A percentile compares a stretch with the other conserved stretches of the same genome.
Evolutionary conservation across 1,140 invertebrate genomes (phyloP).

Genomic region (Cydia fagiglandana): DNA sequence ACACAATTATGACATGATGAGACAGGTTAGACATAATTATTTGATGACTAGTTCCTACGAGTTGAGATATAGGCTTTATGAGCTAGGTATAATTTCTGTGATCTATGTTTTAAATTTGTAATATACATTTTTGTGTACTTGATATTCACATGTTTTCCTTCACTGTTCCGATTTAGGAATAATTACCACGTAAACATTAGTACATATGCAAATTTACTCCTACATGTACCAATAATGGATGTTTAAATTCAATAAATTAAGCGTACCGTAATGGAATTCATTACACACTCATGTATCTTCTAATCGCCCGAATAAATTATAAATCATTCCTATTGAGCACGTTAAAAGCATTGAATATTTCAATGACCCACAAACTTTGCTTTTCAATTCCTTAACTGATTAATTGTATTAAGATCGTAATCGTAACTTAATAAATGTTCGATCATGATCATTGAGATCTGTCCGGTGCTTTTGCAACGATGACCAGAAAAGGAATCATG

Average conservation of each 20-base stretch:
- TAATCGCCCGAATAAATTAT: constrained; percentile 22
- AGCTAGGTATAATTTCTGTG: neutral
- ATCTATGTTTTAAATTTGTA: no score
- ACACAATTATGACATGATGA: constrained; percentile 17
- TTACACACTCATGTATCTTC: constrained; percentile 7
- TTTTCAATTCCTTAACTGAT: neutral
- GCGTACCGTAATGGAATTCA: neutral
- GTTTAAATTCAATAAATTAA: neutral
- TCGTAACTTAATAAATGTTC: constrained; percentile 23
- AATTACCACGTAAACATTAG: neutral
- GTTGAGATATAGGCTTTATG: neutral
- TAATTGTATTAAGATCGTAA: constrained; percentile 14
- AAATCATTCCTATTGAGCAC: neutral
- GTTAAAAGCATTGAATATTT: constrained; percentile 10
- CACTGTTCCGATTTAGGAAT: neutral
- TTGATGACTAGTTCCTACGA: neutral
- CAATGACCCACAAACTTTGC: constrained; percentile 28
- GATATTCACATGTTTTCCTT: neutral
- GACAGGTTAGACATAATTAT: constrained; percentile 6
- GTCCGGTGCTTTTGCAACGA: constrained; percentile 28
- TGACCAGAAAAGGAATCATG: constrained; percentile 30
- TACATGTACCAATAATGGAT: neutral
- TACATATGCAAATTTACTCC: constrained; percentile 1
- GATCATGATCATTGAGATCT: constrained; percentile 17
- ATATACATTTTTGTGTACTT: neutral